Base-by-base conservation (phyloP, 2,113 vertebrate genomes). In the Suricata suricatta region DNA sequence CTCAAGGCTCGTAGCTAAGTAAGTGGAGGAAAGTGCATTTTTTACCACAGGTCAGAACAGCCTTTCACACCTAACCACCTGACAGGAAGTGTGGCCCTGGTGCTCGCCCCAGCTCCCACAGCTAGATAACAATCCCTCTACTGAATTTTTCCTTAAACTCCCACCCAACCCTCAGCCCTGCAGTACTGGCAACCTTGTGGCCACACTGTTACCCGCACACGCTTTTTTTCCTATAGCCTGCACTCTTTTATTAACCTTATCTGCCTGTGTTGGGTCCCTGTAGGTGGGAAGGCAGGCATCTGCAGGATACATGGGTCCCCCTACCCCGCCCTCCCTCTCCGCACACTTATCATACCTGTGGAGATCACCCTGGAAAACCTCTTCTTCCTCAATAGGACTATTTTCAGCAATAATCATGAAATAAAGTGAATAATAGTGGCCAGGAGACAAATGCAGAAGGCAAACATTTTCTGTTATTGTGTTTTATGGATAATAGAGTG, bases 311-410 rank as follows among this genome's bases (percentile, higher is more conserved):
- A 35, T 21, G 15, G 52, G 15, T 54, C 16, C 52, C 52, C 52
- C 19, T 1, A 41, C 19, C 21, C 57, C 21, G 3, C 7, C 25
- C 5, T 4, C 7, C 2, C 27, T 0, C 0, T 27, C 17, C 54
- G 7, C 50, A 69, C 15, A 68, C 6, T 11, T 4, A 23, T 16
- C 15, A 21, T 21, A 60, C 8, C 14, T 1, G 1, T 31, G 6
- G 76, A 79, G 54, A 71, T 77, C 35, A 79, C 41, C 19, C 66
- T 10, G 68, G 25, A 82, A 25, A 19, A 31, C 41, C 57, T 47
- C 29, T 52, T 79, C 29, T 31, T 80, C 16, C 15, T 77, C 38
- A 52, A 29, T 7, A 23, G 19, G 50, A 68, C 5, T 57, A 19
- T 76, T 72, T 50, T n/a, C 35, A 76, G n/a, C 11, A 77, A 63